These are phyloP conservation scores for Epirrhoe alternata DNA, from an alignment of 2,888 invertebrate species.

Conservation along the genomic window DNA sequence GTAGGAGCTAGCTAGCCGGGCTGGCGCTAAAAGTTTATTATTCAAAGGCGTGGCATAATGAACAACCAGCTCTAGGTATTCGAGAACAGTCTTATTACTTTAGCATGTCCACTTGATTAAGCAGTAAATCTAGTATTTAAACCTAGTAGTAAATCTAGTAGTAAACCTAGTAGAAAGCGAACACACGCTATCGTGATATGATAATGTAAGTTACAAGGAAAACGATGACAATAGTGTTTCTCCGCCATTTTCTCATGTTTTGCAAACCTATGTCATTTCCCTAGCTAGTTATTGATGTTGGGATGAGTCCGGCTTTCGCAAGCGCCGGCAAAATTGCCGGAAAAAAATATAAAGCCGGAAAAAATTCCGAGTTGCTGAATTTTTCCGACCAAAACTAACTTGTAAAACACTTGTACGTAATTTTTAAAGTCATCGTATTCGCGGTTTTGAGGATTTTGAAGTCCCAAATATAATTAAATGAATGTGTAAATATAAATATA, in stretches of 20 bases:
- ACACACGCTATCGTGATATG: neutral
- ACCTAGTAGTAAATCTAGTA: neutral
- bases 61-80: neutral
- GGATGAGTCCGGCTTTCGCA: slow-evolving; percentile 6
- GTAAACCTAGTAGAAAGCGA: slow-evolving; percentile 15
- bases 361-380: too few species aligned
- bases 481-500: too few species aligned
- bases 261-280: slow-evolving; percentile 45
- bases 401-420: too few species aligned
- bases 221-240: slow-evolving; percentile 52
- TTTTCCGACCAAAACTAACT: too few species aligned
- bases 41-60: neutral
- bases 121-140: neutral
- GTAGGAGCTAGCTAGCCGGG: too few species aligned
- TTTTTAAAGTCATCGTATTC: too few species aligned
- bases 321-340: neutral
- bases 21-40: too few species aligned
- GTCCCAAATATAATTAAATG: too few species aligned
- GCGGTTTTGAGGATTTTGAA: too few species aligned
- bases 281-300: slow-evolving; percentile 20
- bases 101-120: neutral
- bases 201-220: slow-evolving; percentile 39
- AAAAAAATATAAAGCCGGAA: neutral
- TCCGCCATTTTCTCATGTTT: slow-evolving; percentile 47
- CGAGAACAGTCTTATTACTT: neutral